Evolutionary conservation across 1,140 invertebrate genomes (phyloP).

Genomic region (Drosophila nigrodunni): DNA sequence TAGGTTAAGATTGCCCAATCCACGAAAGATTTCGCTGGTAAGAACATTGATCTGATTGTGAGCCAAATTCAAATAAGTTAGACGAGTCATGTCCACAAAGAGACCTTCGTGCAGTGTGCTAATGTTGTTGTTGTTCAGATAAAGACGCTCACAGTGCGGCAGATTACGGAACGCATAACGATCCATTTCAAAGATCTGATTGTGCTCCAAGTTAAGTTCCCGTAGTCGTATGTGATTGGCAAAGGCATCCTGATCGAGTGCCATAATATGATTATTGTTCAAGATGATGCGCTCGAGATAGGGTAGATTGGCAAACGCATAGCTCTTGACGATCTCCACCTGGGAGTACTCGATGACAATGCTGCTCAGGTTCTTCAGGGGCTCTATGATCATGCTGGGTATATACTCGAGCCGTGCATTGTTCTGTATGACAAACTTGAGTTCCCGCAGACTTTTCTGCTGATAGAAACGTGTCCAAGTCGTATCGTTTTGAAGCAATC

Average conservation of each 20-base stretch:
- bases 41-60: slow-evolving; percentile 89
- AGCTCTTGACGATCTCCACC: slow-evolving; percentile 88
- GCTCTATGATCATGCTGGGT: slow-evolving; percentile 88
- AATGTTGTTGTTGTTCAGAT: slow-evolving; percentile 90
- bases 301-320: slow-evolving; percentile 89
- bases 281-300: slow-evolving; percentile 88
- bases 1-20: slow-evolving; percentile 88
- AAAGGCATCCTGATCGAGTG: slow-evolving; percentile 88
- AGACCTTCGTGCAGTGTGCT: slow-evolving; percentile 89
- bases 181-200: slow-evolving; percentile 89
- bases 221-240: slow-evolving; percentile 88
- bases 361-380: slow-evolving; percentile 88
- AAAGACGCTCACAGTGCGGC: slow-evolving; percentile 88
- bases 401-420: slow-evolving; percentile 88
- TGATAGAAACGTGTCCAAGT: slow-evolving; percentile 90
- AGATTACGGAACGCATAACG: slow-evolving; percentile 89
- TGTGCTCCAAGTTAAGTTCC: slow-evolving; percentile 89
- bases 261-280: slow-evolving; percentile 88
- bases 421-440: slow-evolving; percentile 89
- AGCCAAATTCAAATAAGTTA: slow-evolving; percentile 89
- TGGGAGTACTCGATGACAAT: slow-evolving; percentile 90
- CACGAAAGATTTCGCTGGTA: slow-evolving; percentile 89
- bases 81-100: slow-evolving; percentile 88
- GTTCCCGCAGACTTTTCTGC: slow-evolving; percentile 88
- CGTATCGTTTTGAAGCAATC: slow-evolving; percentile 87